Percentiles rank a stretch among this genome's conserved stretches.
These are phyloP conservation scores for Hippocampus abdominalis DNA, from an alignment of 2,113 vertebrate species.

Conservation along the genomic window DNA sequence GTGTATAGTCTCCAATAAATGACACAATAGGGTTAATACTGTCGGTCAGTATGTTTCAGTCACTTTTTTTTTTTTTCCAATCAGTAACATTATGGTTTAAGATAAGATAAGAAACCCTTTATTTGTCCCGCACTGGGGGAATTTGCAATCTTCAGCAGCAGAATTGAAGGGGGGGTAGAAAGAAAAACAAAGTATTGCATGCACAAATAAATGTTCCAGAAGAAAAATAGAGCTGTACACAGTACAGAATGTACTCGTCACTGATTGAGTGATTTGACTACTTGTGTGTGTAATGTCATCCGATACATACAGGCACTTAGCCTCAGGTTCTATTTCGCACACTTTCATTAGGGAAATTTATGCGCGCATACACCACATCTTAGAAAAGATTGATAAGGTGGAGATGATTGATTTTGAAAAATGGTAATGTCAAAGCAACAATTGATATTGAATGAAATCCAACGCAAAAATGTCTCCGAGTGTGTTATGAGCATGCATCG, in stretches of 20 bases:
- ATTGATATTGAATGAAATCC: background rate
- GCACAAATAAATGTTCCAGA: no score
- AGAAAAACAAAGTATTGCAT: no score
- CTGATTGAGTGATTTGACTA: background rate
- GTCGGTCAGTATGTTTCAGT: background rate
- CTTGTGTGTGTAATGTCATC: background rate
- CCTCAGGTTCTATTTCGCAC: background rate
- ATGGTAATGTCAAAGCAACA: no score
- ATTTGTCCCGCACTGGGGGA: no score
- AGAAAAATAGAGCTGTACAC: no score
- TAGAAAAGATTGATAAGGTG: background rate
- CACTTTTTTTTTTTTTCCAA: conserved; percentile 37
- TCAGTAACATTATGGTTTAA: conserved; percentile 6
- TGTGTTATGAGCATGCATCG: conserved; percentile 1
- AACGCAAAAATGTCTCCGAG: background rate
- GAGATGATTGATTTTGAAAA: background rate
- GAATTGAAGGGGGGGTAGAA: no score
- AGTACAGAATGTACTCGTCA: background rate
- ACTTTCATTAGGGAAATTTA: background rate
- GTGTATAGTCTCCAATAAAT: background rate
- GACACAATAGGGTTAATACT: background rate
- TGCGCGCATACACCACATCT: background rate
- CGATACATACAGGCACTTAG: background rate
- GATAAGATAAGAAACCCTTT: no score
- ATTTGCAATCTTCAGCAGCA: no score